Conservation (phyloP, 2,888 invertebrate genomes). For the Lasioglossum lativentre region DNA sequence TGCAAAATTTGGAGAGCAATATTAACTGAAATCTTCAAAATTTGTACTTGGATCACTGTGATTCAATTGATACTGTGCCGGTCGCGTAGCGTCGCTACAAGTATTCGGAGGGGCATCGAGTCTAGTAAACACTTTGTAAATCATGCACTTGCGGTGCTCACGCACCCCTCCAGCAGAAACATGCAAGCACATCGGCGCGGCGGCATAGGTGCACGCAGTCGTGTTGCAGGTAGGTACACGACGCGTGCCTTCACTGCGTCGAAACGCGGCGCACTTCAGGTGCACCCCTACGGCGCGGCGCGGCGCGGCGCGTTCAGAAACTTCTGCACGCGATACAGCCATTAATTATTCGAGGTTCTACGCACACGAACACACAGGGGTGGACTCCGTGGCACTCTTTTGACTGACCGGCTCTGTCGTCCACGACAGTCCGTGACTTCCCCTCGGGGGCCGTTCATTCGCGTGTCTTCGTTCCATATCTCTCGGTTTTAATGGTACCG, state of each 20-base stretch:
- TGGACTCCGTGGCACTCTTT: conserved; percentile 18
- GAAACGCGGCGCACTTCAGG: conserved; percentile 60
- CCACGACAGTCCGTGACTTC: conserved; percentile 13
- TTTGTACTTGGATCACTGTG: neutral
- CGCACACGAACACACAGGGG: conserved; percentile 39
- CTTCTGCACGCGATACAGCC: conserved; percentile 70
- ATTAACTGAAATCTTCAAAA: neutral
- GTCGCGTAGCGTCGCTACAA: neutral
- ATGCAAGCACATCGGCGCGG: conserved; percentile 23
- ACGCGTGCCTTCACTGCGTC: conserved; percentile 70
- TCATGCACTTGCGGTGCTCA: conserved; percentile 32
- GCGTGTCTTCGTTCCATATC: conserved; percentile 48
- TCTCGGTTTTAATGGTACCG: conserved; percentile 36
- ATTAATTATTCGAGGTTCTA: conserved; percentile 68
- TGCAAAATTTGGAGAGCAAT: too few relatives aligned
- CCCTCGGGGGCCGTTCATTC: conserved; percentile 28
- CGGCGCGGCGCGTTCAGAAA: conserved; percentile 46
- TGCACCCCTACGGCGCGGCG: conserved; percentile 49
- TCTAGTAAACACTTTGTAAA: conserved; percentile 58
- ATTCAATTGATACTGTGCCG: neutral
- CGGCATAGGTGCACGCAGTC: conserved; percentile 42
- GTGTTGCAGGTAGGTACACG: conserved; percentile 43
- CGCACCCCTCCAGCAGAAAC: conserved; percentile 27
- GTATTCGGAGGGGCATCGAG: conserved; percentile 24
- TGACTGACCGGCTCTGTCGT: conserved; percentile 31